A percentile compares a stretch with the other conserved stretches of the same genome.
Evolutionary conservation across 1,140 invertebrate genomes (phyloP).

Genomic region (Riptortus pedestris): DNA sequence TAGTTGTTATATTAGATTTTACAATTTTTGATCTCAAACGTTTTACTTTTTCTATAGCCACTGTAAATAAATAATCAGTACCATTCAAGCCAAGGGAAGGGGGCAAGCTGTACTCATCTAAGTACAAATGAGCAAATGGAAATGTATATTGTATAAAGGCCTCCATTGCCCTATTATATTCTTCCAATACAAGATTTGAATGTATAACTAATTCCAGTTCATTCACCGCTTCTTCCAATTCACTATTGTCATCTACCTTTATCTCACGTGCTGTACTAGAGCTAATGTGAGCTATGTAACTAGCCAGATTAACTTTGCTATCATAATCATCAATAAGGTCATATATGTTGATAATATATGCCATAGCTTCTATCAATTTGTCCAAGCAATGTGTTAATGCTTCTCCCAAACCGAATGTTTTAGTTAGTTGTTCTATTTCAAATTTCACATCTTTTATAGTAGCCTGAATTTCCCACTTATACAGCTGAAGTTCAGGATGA

Average conservation of each 20-base stretch:
- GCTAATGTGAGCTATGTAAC: not conserved
- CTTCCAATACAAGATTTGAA: not conserved
- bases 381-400: not conserved
- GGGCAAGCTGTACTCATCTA: not conserved
- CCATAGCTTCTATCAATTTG: not conserved
- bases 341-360: not conserved
- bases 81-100: not conserved
- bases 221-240: not conserved
- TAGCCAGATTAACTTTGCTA: not conserved
- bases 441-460: not conserved
- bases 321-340: not conserved
- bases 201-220: not conserved
- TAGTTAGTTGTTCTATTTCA: not conserved
- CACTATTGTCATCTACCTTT: not conserved
- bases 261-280: not conserved
- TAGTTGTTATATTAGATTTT: not conserved
- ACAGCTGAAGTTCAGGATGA: not conserved
- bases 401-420: not conserved
- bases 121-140: conserved; percentile 4
- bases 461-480: not conserved
- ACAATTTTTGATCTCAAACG: not conserved
- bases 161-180: not conserved
- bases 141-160: conserved; percentile 2
- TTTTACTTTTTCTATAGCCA: not conserved
- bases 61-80: not conserved